Evolutionary conservation across 2,888 invertebrate species (phyloP).

Genomic region (Chydorus sphaericus): DNA sequence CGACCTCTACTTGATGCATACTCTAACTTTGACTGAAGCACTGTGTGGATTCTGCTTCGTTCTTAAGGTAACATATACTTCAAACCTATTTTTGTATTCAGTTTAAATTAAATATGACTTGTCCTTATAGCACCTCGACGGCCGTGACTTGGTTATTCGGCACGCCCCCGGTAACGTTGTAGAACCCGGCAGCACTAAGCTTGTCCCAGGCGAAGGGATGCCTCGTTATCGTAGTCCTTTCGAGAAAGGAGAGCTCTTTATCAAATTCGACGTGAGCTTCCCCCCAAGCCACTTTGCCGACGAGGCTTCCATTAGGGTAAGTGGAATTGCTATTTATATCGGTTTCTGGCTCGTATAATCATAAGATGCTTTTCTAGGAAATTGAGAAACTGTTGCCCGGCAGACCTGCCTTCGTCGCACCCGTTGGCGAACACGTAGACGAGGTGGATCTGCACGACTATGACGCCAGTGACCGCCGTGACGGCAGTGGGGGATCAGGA

Average conservation of each 20-base stretch:
- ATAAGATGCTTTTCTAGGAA: slow-evolving; percentile 31
- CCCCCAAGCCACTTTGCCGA: slow-evolving; percentile 65
- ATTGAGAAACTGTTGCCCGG: slow-evolving; percentile 61
- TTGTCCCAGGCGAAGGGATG: slow-evolving; percentile 78
- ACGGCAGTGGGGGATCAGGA: slow-evolving; percentile 34
- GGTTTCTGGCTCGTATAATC: slow-evolving; percentile 7
- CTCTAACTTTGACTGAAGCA: slow-evolving; percentile 69
- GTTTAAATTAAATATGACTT: not conserved
- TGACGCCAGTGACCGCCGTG: slow-evolving; percentile 33
- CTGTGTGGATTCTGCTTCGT: slow-evolving; percentile 75
- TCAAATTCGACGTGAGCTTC: slow-evolving; percentile 74
- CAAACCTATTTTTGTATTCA: too few species aligned
- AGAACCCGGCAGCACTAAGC: slow-evolving; percentile 55
- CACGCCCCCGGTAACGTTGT: slow-evolving; percentile 67
- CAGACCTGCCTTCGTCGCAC: slow-evolving; percentile 51
- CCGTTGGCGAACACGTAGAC: slow-evolving; percentile 65
- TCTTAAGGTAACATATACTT: too few species aligned
- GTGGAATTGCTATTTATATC: not conserved
- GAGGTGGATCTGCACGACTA: slow-evolving; percentile 69
- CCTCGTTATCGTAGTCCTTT: slow-evolving; percentile 69
- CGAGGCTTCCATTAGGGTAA: slow-evolving; percentile 39
- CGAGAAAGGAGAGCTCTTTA: slow-evolving; percentile 70
- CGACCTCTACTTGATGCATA: slow-evolving; percentile 54
- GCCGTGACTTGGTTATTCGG: slow-evolving; percentile 61
- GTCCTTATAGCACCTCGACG: slow-evolving; percentile 54